phyloP scores from a whole-genome alignment of 2,113 vertebrate species.

The Theristicus caerulescens region DNA sequence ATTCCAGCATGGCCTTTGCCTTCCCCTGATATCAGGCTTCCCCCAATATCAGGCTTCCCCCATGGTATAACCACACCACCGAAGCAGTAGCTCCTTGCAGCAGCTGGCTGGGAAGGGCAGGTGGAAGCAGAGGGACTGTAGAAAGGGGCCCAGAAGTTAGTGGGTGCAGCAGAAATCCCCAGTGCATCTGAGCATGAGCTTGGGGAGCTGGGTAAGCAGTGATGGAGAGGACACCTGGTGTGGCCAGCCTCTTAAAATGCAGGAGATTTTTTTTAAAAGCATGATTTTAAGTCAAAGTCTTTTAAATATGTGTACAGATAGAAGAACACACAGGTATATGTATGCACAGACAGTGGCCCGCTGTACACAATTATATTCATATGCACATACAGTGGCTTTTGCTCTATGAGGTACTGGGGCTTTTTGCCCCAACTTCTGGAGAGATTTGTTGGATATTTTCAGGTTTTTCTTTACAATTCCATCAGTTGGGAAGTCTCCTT shows the following conservation, averaged over 20 bases:
- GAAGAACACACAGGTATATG: background rate
- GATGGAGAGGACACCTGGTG: background rate
- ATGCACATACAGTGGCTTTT: background rate
- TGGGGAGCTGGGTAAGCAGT: background rate
- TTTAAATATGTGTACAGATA: background rate
- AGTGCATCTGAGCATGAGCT: background rate
- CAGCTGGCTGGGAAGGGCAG: background rate
- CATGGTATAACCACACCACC: rapidly evolving
- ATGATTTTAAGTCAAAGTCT: background rate
- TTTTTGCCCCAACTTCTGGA: background rate
- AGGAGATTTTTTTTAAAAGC: background rate
- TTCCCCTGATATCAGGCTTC: background rate
- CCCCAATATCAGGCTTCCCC: background rate
- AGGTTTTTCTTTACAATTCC: background rate
- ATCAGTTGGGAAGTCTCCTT: background rate
- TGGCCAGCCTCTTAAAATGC: background rate
- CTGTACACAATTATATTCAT: background rate
- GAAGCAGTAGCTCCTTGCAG: background rate
- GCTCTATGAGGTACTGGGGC: background rate
- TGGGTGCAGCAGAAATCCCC: background rate
- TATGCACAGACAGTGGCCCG: background rate
- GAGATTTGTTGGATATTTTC: background rate
- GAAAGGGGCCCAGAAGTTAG: background rate
- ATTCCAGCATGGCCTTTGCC: background rate
- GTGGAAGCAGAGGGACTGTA: background rate